These are phyloP conservation scores for Sphaerodactylus townsendi DNA, from an alignment of 2,113 vertebrate species.

Conservation along the genomic window DNA sequence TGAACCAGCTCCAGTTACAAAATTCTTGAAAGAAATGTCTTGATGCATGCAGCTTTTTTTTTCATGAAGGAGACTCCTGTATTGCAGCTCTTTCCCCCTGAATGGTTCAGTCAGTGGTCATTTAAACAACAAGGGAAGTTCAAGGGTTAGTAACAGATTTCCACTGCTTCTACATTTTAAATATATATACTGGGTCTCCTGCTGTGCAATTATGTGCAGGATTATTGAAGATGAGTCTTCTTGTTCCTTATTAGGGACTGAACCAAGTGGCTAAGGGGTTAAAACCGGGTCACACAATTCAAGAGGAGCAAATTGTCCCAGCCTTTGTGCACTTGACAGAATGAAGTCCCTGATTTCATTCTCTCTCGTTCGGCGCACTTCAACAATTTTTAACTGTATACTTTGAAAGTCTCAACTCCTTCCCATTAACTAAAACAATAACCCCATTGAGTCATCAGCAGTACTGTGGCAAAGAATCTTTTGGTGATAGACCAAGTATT, in stretches of 20 bases:
- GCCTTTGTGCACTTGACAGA: constrained; percentile 36
- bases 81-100: constrained; percentile 45
- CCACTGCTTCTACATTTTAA: constrained; percentile 68
- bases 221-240: constrained; percentile 69
- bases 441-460: constrained; percentile 47
- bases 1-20: constrained; percentile 62
- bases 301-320: constrained; percentile 63
- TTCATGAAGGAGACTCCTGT: constrained; percentile 73
- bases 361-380: constrained; percentile 37
- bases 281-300: constrained; percentile 71
- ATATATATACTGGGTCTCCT: constrained; percentile 50
- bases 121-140: constrained; percentile 78
- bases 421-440: constrained; percentile 37
- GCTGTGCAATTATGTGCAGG: constrained; percentile 73
- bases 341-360: constrained; percentile 42
- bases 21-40: constrained; percentile 61
- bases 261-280: constrained; percentile 51
- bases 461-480: neutral
- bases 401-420: constrained; percentile 44
- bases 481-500: neutral
- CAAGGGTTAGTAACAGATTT: constrained; percentile 77
- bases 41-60: constrained; percentile 60
- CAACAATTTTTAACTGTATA: constrained; percentile 46
- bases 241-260: constrained; percentile 63
- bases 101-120: constrained; percentile 72